phyloP scores from a whole-genome alignment of 35 echinoderm and acorn worm species.

The Nesometra sesokonis region DNA sequence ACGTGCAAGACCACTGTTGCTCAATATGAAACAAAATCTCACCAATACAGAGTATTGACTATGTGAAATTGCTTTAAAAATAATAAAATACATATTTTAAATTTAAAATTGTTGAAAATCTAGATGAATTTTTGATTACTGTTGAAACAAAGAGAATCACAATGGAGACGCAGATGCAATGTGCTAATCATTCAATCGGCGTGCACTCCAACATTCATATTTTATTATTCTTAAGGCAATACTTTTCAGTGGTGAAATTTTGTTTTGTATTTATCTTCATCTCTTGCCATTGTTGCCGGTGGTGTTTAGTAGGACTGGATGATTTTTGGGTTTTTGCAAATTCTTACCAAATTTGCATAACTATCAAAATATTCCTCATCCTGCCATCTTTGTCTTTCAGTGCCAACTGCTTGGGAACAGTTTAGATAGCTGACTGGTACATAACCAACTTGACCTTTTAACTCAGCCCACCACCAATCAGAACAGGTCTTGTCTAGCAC shows the following conservation, averaged over 20 bases:
- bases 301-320: no score
- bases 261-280: no score
- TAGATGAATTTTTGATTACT: no score
- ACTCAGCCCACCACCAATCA: conserved; percentile 17
- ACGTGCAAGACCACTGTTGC: no score
- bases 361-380: conserved; percentile 79
- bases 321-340: neutral
- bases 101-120: no score
- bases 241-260: neutral
- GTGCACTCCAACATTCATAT: neutral
- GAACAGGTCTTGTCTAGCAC: neutral
- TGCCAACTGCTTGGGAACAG: neutral
- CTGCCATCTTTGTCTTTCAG: conserved; percentile 33
- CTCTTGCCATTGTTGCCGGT: neutral
- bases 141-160: no score
- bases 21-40: no score
- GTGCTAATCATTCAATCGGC: no score
- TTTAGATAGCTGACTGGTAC: neutral
- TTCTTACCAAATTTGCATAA: conserved; percentile 58
- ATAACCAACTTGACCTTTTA: neutral
- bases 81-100: no score
- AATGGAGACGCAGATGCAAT: no score
- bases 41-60: no score
- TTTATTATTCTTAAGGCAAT: neutral
- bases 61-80: no score